These are phyloP conservation scores for Asobara japonica DNA, from an alignment of 1,140 invertebrate species.

Conservation along the genomic window DNA sequence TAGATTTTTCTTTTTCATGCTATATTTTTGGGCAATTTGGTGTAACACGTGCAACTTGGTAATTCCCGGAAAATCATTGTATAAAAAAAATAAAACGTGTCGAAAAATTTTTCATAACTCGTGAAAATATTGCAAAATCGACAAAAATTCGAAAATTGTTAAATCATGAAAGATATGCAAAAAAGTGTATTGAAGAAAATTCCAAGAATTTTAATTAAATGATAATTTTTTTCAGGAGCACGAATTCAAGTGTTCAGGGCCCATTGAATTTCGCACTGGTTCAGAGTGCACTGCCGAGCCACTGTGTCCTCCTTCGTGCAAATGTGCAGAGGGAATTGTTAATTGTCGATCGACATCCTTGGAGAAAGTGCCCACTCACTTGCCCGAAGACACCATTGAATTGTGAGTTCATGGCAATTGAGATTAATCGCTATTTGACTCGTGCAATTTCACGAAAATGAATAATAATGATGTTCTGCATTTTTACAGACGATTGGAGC, in stretches of 20 bases:
- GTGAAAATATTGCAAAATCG: no score
- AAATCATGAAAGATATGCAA: no score
- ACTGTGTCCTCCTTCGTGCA: conserved; percentile 90
- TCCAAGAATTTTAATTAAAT: no score
- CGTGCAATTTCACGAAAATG: not conserved
- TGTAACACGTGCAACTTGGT: not conserved
- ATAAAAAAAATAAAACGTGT: no score
- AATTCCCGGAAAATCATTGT: no score
- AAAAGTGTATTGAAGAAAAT: no score
- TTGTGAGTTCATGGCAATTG: conserved; percentile 77
- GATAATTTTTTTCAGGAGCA: conserved; percentile 66
- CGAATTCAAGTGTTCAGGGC: conserved; percentile 91
- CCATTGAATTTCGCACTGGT: conserved; percentile 70
- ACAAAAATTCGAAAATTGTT: no score
- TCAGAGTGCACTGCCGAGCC: conserved; percentile 84
- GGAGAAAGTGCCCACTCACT: conserved; percentile 85
- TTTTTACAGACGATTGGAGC: conserved; percentile 87
- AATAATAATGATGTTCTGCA: conserved; percentile 10
- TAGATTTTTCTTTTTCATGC: not conserved
- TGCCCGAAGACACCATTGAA: conserved; percentile 93
- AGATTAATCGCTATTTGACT: not conserved
- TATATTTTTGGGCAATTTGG: not conserved
- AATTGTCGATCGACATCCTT: conserved; percentile 95
- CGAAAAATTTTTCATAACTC: no score
- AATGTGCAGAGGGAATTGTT: conserved; percentile 91